A percentile compares a stretch with the other conserved stretches of the same genome.
phyloP scores from a whole-genome alignment of 1,140 invertebrate species.

The Leptinotarsa texana region DNA sequence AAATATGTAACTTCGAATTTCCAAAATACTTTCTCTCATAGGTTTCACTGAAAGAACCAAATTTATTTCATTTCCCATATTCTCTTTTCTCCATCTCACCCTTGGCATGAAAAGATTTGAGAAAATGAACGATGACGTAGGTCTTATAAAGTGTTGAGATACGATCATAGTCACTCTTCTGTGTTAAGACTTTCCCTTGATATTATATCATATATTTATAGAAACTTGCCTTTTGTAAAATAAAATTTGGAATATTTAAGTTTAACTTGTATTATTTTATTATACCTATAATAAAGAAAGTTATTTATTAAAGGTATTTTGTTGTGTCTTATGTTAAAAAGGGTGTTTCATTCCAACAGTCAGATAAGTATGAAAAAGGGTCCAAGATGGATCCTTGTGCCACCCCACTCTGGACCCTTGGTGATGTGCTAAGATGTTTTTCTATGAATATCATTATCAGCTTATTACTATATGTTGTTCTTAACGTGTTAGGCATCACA shows the following conservation, averaged over 20 bases:
- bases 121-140: neutral
- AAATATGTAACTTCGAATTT: conserved; percentile 21
- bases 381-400: too few relatives aligned
- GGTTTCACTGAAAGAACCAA: conserved; percentile 5
- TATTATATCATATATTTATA: conserved; percentile 9
- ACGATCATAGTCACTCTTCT: neutral
- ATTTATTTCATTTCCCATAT: neutral
- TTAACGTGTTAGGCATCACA: too few relatives aligned
- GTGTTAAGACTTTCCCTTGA: neutral
- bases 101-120: neutral
- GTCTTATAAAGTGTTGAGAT: neutral
- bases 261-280: neutral
- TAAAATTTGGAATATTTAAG: conserved; percentile 1
- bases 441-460: too few relatives aligned
- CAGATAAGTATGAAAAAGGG: too few relatives aligned
- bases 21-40: neutral
- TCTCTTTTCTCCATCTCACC: neutral
- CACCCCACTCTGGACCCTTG: too few relatives aligned
- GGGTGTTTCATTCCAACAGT: too few relatives aligned
- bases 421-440: too few relatives aligned
- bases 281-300: too few relatives aligned
- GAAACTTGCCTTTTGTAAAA: conserved; percentile 6
- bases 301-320: too few relatives aligned
- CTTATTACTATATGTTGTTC: too few relatives aligned
- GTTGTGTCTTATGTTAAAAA: too few relatives aligned